These are phyloP conservation scores for Recurvirostra avosetta DNA, from an alignment of 2,113 vertebrate species.

Conservation along the genomic window DNA sequence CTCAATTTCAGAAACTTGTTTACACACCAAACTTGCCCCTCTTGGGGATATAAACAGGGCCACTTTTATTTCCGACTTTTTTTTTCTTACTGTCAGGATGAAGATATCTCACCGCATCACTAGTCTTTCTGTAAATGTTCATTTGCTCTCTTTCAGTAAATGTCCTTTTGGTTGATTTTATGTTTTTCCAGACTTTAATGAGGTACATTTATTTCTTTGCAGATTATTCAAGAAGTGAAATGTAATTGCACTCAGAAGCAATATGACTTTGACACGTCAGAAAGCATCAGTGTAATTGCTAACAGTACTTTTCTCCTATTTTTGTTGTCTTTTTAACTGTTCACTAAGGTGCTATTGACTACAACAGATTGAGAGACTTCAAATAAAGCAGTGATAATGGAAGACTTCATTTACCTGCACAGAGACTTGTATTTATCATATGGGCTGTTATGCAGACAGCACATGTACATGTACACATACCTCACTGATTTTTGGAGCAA, in stretches of 20 bases:
- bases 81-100: neutral
- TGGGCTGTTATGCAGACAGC: neutral
- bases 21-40: neutral
- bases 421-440: neutral
- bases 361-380: neutral
- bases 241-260: neutral
- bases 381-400: neutral
- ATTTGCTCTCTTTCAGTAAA: neutral
- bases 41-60: neutral
- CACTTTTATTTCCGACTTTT: neutral
- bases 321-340: neutral
- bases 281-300: neutral
- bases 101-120: neutral
- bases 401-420: neutral
- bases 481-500: neutral
- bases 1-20: slow-evolving; percentile 20
- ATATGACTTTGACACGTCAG: neutral
- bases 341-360: neutral
- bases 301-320: neutral
- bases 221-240: neutral
- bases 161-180: neutral
- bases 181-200: neutral
- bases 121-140: slow-evolving; percentile 5
- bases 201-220: neutral
- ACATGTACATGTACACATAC: neutral